Evolutionary conservation across 2,113 vertebrate species (phyloP), one percentile per base, ranked within the genome.

Genomic region (Laticauda colubrina): DNA sequence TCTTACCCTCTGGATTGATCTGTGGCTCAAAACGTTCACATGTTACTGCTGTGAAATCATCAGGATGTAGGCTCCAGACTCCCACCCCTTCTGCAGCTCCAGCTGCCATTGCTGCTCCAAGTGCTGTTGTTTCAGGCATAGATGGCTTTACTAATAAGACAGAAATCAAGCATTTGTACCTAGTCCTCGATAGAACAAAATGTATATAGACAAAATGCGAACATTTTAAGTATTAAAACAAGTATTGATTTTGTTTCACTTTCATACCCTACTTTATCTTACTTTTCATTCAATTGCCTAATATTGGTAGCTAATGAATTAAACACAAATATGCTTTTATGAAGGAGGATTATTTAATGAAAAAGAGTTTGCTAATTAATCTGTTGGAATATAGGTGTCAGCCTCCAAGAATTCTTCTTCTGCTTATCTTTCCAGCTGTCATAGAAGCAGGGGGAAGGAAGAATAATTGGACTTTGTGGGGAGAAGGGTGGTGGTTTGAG

Each of bases 51-150:
- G 98, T 98, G 93, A 99, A 97, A 89, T 99, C 97, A 89, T 96
- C 96, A 1, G 98, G 98, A 53, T 95, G 97, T 34, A 99, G 97
- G 93, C 97, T 99, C 99, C 99, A 99, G 69, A 99, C 98, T 0
- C 96, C 98, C 69, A 99, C 98, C 5, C 99, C 99, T 96, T 99
- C 98, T 15, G 99, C 99, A 18, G 99, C 98, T 88, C 99, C 99
- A 0, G 99, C 99, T 15, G 98, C 99, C 99, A 99, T 99, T 93
- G 99, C 99, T 14, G 98, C 99, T 39, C 99, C 99, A 43, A 99
- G 97, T 88, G 99, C 98, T 0, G 99, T 99, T 69, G 99, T 99
- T 98, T 99, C 99, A 0, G 98, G 97, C 99, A 99, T 99, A 14
- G 98, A 98, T 61, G 99, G 99, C 86, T 98, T 98, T 86, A 99